Percentiles rank a stretch among this genome's conserved stretches.
Conservation (phyloP, 2,888 invertebrate genomes). For the Zygogramma bicolorata region DNA sequence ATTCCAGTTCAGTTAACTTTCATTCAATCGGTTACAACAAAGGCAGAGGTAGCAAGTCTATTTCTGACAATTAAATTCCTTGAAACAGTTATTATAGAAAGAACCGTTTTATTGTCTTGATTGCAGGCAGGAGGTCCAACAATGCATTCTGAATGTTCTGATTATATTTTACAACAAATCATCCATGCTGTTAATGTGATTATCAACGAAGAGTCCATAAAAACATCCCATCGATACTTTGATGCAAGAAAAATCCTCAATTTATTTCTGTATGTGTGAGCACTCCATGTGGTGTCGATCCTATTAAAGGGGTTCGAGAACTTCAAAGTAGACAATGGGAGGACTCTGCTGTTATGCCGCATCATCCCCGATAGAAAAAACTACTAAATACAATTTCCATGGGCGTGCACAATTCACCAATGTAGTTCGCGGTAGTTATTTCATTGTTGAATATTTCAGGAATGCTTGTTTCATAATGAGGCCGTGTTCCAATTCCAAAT, state of each 20-base stretch:
- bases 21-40: too few species aligned
- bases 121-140: background rate
- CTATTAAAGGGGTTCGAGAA: constrained; percentile 24
- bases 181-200: constrained; percentile 16
- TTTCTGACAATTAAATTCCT: background rate
- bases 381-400: background rate
- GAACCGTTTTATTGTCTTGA: background rate
- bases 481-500: too few species aligned
- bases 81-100: background rate
- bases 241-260: constrained; percentile 1
- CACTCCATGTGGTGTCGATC: constrained; percentile 21
- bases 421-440: too few species aligned
- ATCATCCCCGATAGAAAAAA: constrained; percentile 14
- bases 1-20: too few species aligned
- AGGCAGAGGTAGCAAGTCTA: too few species aligned
- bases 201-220: constrained; percentile 12
- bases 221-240: constrained; percentile 9
- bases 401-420: too few species aligned
- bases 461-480: too few species aligned
- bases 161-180: constrained; percentile 10
- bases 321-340: constrained; percentile 21
- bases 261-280: constrained; percentile 24
- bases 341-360: constrained; percentile 10
- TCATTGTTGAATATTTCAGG: too few species aligned
- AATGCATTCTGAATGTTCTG: background rate